Base-by-base conservation (phyloP, 2,888 invertebrate genomes). In the Itoplectis maculator region DNA sequence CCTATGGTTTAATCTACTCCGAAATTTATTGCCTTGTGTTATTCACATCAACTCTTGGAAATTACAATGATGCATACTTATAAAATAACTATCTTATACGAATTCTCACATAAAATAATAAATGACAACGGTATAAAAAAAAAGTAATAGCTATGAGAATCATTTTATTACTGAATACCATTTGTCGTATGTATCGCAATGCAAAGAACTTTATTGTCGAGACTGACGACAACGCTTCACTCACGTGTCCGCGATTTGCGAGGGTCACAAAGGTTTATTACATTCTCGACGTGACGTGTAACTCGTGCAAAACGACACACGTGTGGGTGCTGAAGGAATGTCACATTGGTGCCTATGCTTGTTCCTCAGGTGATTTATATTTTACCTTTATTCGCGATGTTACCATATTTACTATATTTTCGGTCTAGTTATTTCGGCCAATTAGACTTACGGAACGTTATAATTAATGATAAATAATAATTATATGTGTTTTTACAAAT, bases 261-360 rank as follows among this genome's bases (percentile, higher is more conserved):
- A 66, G 72, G 79, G 72, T 79, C 79, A 79, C 79, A 79, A 56
- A 72, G 79, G 79, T 79, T 79, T 79, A 79, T 79, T 79, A 66
- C 79, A 79, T 72, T 73, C 72, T 72, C 63, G 56, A 65, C 72
- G 70, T 37, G 59, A 37, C 59, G 35, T 59, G 59, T n/a, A 37
- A 56, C 56, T 66, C 72, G 72, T 72, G 56, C 63, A 79, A 79
- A 79, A 79, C 72, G 23, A 40, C 37, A 40, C n/a, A 47, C 66
- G 54, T 78, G 79, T 79, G 79, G 79, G 79, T 79, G 72, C 72
- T 66, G n/a, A n/a, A n/a, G 65, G 78, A 72, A 79, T 72, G 65
- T 37, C 47, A n/a, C 65, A 65, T 40, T 11, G 51, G 51, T 54
- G 11, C 40, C 51, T 37, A 59, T 9, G 37, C 37, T n/a, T 59